phyloP scores from a whole-genome alignment of 2,113 vertebrate species.

The human (Homo sapiens) region DNA sequence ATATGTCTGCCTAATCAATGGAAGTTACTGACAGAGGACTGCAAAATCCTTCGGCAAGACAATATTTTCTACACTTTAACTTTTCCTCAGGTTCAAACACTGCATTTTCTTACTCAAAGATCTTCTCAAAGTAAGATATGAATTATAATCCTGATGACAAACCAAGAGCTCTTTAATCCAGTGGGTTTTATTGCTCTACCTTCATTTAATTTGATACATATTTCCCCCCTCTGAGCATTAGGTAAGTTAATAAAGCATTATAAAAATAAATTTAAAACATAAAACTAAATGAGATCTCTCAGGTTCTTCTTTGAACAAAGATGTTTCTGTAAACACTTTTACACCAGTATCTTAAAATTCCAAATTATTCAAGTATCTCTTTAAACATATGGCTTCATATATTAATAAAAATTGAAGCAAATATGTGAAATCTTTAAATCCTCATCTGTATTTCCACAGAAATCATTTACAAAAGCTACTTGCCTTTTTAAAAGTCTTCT shows the following conservation, averaged over 20 bases:
- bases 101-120: conserved; percentile 55
- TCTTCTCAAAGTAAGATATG: conserved; percentile 53
- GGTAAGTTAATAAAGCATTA: conserved; percentile 51
- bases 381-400: conserved; percentile 75
- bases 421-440: conserved; percentile 33
- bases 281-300: conserved; percentile 67
- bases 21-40: conserved; percentile 42
- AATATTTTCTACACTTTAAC: conserved; percentile 46
- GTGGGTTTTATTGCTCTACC: conserved; percentile 53
- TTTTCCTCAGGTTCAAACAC: conserved; percentile 75
- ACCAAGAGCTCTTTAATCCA: not conserved
- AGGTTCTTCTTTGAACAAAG: conserved; percentile 55
- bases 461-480: conserved; percentile 50
- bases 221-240: conserved; percentile 2
- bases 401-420: conserved; percentile 62
- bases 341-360: conserved; percentile 67
- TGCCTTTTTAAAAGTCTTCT: conserved; percentile 58
- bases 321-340: conserved; percentile 61
- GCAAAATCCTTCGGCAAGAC: conserved; percentile 53
- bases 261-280: conserved; percentile 73
- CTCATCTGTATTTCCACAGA: conserved; percentile 17
- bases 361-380: conserved; percentile 77
- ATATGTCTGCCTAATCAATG: conserved; percentile 47
- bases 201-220: conserved; percentile 52
- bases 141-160: conserved; percentile 58